These are phyloP conservation scores for Motacilla alba DNA, from an alignment of 2,113 vertebrate species.

Conservation along the genomic window DNA sequence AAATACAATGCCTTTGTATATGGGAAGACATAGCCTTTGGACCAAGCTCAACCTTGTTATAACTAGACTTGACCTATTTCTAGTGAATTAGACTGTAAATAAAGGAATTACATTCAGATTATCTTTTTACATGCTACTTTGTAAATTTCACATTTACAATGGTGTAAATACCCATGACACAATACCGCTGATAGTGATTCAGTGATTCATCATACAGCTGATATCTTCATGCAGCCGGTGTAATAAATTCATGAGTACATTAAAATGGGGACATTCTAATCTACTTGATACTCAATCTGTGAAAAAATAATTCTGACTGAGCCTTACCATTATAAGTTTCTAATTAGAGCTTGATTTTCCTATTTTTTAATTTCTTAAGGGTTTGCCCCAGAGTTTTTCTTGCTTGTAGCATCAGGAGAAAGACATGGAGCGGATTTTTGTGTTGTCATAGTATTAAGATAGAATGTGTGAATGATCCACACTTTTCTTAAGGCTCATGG, in stretches of 20 bases:
- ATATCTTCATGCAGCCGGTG: background rate
- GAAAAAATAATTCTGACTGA: background rate
- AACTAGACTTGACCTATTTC: background rate
- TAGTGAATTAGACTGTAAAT: background rate
- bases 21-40: background rate
- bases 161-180: constrained; percentile 20
- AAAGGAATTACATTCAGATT: background rate
- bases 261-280: background rate
- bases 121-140: background rate
- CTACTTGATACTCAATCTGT: background rate
- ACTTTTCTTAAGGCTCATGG: background rate
- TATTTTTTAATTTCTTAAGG: background rate
- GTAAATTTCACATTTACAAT: background rate
- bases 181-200: background rate
- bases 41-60: background rate
- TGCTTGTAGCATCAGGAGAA: background rate
- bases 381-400: background rate
- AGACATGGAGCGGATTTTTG: background rate
- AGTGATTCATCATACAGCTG: background rate
- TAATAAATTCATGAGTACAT: background rate
- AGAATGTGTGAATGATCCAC: background rate
- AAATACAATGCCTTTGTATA: background rate
- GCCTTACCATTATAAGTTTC: background rate
- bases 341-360: background rate
- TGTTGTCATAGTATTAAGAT: background rate